These are phyloP conservation scores for Thecocarcelia acutangulata DNA, from an alignment of 2,888 invertebrate genomes.

Conservation along the genomic window DNA sequence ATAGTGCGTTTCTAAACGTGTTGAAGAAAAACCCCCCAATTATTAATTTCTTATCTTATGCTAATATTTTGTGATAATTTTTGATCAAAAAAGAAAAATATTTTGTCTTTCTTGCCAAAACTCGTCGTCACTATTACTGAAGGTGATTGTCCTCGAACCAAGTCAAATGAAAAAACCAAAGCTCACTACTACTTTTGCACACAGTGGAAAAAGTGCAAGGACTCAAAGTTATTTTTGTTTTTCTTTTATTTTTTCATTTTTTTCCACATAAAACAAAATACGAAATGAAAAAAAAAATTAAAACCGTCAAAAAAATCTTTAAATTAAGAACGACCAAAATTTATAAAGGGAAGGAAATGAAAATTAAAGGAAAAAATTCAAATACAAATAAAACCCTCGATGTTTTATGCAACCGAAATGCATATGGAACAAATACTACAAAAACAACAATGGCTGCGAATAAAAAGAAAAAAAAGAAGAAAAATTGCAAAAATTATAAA, in stretches of 20 bases:
- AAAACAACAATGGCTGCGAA: slow-evolving; percentile 51
- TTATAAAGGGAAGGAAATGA: slow-evolving; percentile 45
- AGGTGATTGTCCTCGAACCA: slow-evolving; percentile 67
- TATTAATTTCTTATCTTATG: no score
- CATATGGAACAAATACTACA: slow-evolving; percentile 63
- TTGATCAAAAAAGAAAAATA: neutral
- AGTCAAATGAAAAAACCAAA: slow-evolving; percentile 58
- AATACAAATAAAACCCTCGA: slow-evolving; percentile 34
- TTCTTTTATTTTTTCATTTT: slow-evolving; percentile 14
- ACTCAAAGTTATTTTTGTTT: slow-evolving; percentile 54
- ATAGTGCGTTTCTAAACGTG: no score
- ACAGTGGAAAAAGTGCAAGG: slow-evolving; percentile 50
- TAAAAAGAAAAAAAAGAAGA: neutral
- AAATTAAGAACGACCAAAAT: slow-evolving; percentile 64
- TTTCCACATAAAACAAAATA: slow-evolving; percentile 37
- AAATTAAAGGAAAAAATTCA: slow-evolving; percentile 28
- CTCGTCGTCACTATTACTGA: slow-evolving; percentile 44
- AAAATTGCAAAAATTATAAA: slow-evolving; percentile 40
- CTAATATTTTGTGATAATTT: neutral
- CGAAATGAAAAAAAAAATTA: slow-evolving; percentile 11
- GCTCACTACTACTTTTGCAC: slow-evolving; percentile 17
- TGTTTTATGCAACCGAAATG: slow-evolving; percentile 62
- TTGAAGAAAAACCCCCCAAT: no score
- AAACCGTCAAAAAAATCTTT: slow-evolving; percentile 67
- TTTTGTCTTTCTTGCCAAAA: slow-evolving; percentile 20